These are phyloP conservation scores for Campoplex capitator DNA, from an alignment of 2,888 invertebrate species.

Conservation along the genomic window DNA sequence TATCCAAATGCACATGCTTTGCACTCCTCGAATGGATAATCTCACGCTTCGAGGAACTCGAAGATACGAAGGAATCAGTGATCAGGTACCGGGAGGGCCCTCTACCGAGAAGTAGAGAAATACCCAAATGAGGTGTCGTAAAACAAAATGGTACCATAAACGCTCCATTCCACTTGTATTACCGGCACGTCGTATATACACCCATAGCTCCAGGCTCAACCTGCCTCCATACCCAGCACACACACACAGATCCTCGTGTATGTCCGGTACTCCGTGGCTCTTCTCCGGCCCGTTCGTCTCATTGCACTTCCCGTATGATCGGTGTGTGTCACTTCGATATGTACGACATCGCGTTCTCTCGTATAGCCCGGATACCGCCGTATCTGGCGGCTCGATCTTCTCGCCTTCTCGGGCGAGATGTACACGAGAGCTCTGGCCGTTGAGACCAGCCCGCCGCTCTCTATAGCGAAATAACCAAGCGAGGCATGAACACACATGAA, in stretches of 20 bases:
- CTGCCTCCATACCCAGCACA: not conserved
- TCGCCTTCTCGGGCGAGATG: slow-evolving; percentile 27
- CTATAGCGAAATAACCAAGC: slow-evolving; percentile 20
- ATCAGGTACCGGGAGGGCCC: slow-evolving; percentile 22
- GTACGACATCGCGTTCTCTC: slow-evolving; percentile 46
- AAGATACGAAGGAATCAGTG: slow-evolving; percentile 11
- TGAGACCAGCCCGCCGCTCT: slow-evolving; percentile 38
- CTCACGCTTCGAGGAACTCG: slow-evolving; percentile 23
- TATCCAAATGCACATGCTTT: not conserved
- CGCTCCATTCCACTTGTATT: slow-evolving; percentile 73
- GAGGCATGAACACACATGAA: slow-evolving; percentile 11
- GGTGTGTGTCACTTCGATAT: slow-evolving; percentile 58
- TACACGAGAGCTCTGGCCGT: slow-evolving; percentile 40
- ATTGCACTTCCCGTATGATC: slow-evolving; percentile 52
- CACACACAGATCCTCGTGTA: not conserved
- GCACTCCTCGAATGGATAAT: slow-evolving; percentile 8
- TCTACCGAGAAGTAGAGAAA: slow-evolving; percentile 37
- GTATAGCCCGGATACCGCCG: slow-evolving; percentile 23
- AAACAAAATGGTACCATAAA: slow-evolving; percentile 77
- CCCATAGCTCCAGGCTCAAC: slow-evolving; percentile 23
- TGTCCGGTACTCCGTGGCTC: slow-evolving; percentile 30
- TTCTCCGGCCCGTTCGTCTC: slow-evolving; percentile 17
- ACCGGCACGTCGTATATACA: slow-evolving; percentile 39
- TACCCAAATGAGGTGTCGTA: slow-evolving; percentile 73
- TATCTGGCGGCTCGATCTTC: slow-evolving; percentile 56